Conservation (phyloP, 1,140 invertebrate species). For the Megalonaias nervosa region DNA sequence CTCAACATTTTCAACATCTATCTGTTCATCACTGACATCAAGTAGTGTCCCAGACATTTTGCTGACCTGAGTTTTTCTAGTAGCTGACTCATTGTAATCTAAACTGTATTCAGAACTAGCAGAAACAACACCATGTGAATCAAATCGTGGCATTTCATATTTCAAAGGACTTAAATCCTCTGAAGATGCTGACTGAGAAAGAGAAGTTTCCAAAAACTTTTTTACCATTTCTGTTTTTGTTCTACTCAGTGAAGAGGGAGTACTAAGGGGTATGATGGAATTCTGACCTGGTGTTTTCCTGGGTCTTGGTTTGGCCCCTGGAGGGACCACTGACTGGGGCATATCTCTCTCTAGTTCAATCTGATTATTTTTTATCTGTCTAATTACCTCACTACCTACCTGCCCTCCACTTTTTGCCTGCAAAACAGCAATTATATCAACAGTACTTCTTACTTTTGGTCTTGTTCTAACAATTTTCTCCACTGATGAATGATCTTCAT, state of each 20-base stretch:
- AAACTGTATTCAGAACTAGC: slow-evolving; percentile 34
- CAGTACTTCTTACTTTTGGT: slow-evolving; percentile 87
- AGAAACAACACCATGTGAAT: slow-evolving; percentile 44
- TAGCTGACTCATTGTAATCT: slow-evolving; percentile 10
- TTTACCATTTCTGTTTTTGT: slow-evolving; percentile 77
- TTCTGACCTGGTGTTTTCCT: slow-evolving; percentile 37
- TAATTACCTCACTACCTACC: slow-evolving; percentile 62
- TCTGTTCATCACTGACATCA: no score
- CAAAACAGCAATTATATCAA: slow-evolving; percentile 84
- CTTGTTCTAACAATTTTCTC: slow-evolving; percentile 37
- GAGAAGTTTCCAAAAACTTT: slow-evolving; percentile 73
- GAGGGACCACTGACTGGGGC: slow-evolving; percentile 55
- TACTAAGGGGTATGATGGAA: slow-evolving; percentile 33
- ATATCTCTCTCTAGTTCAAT: slow-evolving; percentile 67
- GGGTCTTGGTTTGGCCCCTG: slow-evolving; percentile 57
- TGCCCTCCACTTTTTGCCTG: slow-evolving; percentile 76
- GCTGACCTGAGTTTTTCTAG: slow-evolving; percentile 7
- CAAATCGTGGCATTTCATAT: slow-evolving; percentile 43
- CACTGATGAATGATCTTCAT: slow-evolving; percentile 20
- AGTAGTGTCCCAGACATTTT: not conserved
- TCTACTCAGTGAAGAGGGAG: slow-evolving; percentile 61
- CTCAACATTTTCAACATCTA: no score
- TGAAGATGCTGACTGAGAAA: slow-evolving; percentile 46
- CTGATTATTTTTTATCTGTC: slow-evolving; percentile 66
- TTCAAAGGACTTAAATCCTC: slow-evolving; percentile 58